Percentiles rank a stretch among this genome's conserved stretches.
Evolutionary conservation across 2,113 vertebrate species (phyloP).

Genomic region (Phaethon lepturus): DNA sequence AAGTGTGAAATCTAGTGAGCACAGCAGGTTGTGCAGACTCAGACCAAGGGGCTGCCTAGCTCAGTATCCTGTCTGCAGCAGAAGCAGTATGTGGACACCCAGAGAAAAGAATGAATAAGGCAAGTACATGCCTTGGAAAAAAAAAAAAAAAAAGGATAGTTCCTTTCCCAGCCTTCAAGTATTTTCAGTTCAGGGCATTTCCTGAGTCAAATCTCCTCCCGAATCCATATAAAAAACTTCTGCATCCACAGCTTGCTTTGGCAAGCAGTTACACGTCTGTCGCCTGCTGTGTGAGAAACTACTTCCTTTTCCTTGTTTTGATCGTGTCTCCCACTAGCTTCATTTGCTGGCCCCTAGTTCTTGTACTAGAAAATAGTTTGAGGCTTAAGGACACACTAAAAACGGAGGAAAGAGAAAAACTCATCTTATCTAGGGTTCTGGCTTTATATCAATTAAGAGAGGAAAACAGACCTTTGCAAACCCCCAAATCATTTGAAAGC

Average conservation of each 20-base stretch:
- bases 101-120: background rate
- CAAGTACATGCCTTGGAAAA: background rate
- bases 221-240: background rate
- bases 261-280: background rate
- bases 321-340: background rate
- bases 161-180: background rate
- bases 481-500: background rate
- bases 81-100: accelerated
- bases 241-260: background rate
- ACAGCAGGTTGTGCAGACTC: background rate
- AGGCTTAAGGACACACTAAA: background rate
- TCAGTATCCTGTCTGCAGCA: background rate
- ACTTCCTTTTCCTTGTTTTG: conserved; percentile 20
- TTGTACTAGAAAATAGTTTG: background rate
- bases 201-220: background rate
- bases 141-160: background rate
- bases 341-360: background rate
- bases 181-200: background rate
- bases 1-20: background rate
- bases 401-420: background rate
- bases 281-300: background rate
- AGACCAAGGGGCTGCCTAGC: background rate
- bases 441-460: background rate
- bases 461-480: background rate
- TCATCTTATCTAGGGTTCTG: background rate